Conservation (phyloP, 64 coral and sea anemone genomes). For the Trachythela sp. region DNA sequence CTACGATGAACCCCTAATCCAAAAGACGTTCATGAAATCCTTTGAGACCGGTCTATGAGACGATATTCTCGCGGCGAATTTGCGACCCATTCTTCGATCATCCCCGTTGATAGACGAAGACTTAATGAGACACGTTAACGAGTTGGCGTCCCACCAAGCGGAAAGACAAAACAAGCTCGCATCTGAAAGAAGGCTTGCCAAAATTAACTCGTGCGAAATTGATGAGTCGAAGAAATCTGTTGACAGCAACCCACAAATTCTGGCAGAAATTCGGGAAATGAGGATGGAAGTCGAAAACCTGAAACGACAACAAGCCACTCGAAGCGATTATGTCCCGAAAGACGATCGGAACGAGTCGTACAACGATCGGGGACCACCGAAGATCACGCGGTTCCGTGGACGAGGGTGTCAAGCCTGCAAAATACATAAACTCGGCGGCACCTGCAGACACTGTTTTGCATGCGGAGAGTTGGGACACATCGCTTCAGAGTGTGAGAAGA, state of each 20-base stretch:
- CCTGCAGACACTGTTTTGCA: too few relatives aligned
- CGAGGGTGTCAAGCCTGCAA: not conserved
- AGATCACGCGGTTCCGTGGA: not conserved
- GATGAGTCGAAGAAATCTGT: not conserved
- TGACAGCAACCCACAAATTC: not conserved
- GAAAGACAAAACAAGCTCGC: not conserved
- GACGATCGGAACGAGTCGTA: too few relatives aligned
- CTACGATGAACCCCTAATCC: not conserved
- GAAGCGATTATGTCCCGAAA: not conserved
- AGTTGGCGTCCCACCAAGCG: not conserved
- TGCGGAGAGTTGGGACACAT: too few relatives aligned
- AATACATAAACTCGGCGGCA: too few relatives aligned
- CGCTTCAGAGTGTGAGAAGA: too few relatives aligned
- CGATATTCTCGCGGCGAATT: not conserved
- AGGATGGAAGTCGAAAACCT: not conserved
- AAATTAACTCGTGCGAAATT: not conserved
- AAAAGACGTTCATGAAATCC: not conserved
- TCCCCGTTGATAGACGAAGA: too few relatives aligned
- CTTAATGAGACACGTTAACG: not conserved
- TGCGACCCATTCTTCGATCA: too few relatives aligned
- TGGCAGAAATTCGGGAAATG: not conserved
- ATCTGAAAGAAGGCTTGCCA: not conserved
- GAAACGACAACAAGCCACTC: not conserved
- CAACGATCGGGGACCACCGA: too few relatives aligned
- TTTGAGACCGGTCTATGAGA: not conserved